phyloP scores from a whole-genome alignment of 2,797 vertebrate genomes.

The Hydrophis major region DNA sequence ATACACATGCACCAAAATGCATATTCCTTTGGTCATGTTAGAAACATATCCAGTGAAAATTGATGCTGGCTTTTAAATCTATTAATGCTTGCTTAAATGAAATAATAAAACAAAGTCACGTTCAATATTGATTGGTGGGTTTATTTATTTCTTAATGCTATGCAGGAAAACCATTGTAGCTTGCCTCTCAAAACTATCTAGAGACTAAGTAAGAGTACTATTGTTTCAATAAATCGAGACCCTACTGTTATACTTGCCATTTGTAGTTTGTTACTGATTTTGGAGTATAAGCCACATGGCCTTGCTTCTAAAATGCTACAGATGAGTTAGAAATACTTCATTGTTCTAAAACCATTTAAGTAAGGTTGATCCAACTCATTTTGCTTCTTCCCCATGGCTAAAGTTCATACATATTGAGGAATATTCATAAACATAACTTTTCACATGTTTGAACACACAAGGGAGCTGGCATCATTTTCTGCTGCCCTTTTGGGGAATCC shows the following conservation, averaged over 20 bases:
- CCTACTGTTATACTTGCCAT: not conserved
- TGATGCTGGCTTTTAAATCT: not conserved
- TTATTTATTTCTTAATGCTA: not conserved
- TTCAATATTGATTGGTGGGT: not conserved
- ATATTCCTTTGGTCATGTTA: not conserved
- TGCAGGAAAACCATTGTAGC: not conserved
- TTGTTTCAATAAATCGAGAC: not conserved
- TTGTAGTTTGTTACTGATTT: not conserved
- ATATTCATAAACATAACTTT: not conserved
- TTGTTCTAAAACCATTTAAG: not conserved
- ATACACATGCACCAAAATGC: not conserved
- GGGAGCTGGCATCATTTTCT: not conserved
- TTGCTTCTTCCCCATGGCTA: not conserved
- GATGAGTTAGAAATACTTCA: not conserved
- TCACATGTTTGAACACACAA: not conserved
- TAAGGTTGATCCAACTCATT: not conserved
- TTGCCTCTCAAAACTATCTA: not conserved
- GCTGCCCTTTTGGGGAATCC: not conserved
- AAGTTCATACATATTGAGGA: not conserved
- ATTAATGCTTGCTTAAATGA: not conserved
- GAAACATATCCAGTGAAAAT: not conserved
- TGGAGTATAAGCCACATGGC: not conserved
- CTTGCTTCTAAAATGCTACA: not conserved
- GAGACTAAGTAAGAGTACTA: not conserved
- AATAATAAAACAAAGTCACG: not conserved